Percentiles rank a stretch among this genome's conserved stretches.
These are phyloP conservation scores for Zhengitettix transpicula DNA, from an alignment of 2,888 invertebrate species.

Conservation along the genomic window DNA sequence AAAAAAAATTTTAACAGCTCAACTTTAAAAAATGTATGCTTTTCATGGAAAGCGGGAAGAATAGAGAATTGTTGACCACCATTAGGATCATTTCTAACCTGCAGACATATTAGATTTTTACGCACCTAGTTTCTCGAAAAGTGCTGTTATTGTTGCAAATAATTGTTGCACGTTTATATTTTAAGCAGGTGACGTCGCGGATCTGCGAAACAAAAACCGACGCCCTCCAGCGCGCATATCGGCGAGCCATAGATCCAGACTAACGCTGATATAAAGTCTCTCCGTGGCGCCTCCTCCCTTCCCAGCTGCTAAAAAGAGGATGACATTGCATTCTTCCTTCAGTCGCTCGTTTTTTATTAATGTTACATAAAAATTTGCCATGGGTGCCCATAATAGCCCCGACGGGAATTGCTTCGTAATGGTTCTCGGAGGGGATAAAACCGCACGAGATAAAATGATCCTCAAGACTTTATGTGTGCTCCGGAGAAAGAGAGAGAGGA, in stretches of 20 bases:
- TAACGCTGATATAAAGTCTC: not conserved
- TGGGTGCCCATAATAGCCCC: constrained; percentile 8
- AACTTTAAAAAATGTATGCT: no score
- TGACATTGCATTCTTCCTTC: constrained; percentile 2
- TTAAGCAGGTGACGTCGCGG: no score
- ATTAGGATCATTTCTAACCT: no score
- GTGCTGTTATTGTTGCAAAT: no score
- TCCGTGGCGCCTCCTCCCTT: not conserved
- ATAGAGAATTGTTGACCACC: no score
- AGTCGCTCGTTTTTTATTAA: constrained; percentile 6
- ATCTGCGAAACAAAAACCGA: not conserved
- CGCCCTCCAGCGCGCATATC: not conserved
- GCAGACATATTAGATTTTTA: no score
- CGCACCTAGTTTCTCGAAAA: no score
- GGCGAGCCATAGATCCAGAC: not conserved
- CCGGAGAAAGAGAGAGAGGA: not conserved
- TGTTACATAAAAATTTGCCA: constrained; percentile 12
- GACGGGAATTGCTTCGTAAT: constrained; percentile 5
- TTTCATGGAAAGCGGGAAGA: no score
- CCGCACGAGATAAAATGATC: not conserved
- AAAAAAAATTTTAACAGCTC: no score
- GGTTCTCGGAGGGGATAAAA: constrained; percentile 1
- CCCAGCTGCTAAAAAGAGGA: not conserved
- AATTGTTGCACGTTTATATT: no score
- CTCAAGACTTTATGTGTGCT: not conserved